A percentile compares a stretch with the other conserved stretches of the same genome.
Conservation (phyloP, 1,140 invertebrate species). For the Neodiprion virginianus region DNA sequence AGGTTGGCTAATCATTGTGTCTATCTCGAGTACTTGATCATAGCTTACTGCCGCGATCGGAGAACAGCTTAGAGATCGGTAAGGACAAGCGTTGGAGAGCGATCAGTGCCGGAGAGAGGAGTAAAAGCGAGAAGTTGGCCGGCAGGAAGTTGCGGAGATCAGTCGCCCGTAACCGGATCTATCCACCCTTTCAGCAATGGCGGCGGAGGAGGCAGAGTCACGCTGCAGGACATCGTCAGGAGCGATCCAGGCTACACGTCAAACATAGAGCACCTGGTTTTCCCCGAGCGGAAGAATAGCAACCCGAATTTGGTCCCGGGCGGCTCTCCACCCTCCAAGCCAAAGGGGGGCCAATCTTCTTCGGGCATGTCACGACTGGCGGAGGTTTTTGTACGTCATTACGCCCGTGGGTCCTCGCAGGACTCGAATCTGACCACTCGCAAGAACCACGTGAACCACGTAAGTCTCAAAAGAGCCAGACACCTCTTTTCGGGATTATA, state of each 20-base stretch:
- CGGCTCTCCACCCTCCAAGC: conserved; percentile 38
- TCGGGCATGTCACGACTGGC: conserved; percentile 58
- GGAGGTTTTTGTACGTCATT: conserved; percentile 60
- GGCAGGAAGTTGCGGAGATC: no score
- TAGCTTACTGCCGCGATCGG: conserved; percentile 21
- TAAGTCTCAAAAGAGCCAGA: conserved; percentile 33
- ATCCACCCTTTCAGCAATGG: conserved; percentile 43
- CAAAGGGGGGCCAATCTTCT: conserved; percentile 33
- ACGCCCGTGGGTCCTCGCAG: conserved; percentile 50
- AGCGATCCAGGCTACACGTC: conserved; percentile 64
- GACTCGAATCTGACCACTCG: conserved; percentile 40
- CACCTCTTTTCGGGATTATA: no score
- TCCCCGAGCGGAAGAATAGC: conserved; percentile 60
- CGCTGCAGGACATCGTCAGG: conserved; percentile 56
- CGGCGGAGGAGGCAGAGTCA: conserved; percentile 41
- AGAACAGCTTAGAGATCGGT: conserved; percentile 44
- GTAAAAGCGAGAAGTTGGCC: not conserved
- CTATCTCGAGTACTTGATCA: not conserved
- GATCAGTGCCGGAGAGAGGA: conserved; percentile 21
- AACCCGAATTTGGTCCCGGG: conserved; percentile 51
- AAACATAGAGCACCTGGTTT: conserved; percentile 67
- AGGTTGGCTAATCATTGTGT: conserved; percentile 34
- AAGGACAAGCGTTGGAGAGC: conserved; percentile 49
- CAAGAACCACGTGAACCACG: conserved; percentile 50
- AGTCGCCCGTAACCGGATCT: conserved; percentile 4